phyloP scores from a whole-genome alignment of 2,888 invertebrate species.

The Octodonta nipae region DNA sequence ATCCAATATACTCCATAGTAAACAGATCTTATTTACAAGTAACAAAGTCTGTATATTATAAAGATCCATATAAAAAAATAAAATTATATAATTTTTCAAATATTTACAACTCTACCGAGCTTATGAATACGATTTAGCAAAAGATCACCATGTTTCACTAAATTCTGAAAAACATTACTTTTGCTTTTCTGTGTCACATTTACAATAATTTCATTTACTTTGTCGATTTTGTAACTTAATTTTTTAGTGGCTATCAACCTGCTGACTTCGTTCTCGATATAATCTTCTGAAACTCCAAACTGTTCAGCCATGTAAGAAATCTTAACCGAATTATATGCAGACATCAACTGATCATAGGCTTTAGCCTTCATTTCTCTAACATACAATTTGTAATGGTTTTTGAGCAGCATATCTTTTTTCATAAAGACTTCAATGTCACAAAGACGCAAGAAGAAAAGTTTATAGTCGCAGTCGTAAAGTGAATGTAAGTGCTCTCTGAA shows the following conservation, averaged over 20 bases:
- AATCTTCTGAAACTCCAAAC: constrained; percentile 54
- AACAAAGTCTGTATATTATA: too few relatives aligned
- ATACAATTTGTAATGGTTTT: constrained; percentile 55
- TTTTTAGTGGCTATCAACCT: constrained; percentile 51
- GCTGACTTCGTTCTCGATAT: constrained; percentile 46
- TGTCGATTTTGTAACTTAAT: constrained; percentile 59
- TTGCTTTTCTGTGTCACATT: constrained; percentile 30
- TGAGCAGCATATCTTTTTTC: constrained; percentile 48
- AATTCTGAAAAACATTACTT: constrained; percentile 44
- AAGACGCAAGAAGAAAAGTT: constrained; percentile 46
- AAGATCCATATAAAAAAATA: too few relatives aligned
- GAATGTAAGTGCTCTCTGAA: constrained; percentile 49
- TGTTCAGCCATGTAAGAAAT: constrained; percentile 53
- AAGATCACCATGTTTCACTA: constrained; percentile 58
- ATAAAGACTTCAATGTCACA: constrained; percentile 37
- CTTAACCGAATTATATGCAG: constrained; percentile 55
- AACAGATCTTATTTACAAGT: too few relatives aligned
- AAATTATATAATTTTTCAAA: constrained; percentile 27
- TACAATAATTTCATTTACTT: constrained; percentile 49
- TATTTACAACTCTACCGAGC: constrained; percentile 57
- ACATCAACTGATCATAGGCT: constrained; percentile 56
- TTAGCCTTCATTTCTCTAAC: constrained; percentile 56
- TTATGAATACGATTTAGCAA: constrained; percentile 60
- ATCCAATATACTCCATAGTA: too few relatives aligned
- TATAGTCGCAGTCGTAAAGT: constrained; percentile 56